Base-by-base conservation (phyloP, 1,140 invertebrate species). In the Lasaia peninsularis region DNA sequence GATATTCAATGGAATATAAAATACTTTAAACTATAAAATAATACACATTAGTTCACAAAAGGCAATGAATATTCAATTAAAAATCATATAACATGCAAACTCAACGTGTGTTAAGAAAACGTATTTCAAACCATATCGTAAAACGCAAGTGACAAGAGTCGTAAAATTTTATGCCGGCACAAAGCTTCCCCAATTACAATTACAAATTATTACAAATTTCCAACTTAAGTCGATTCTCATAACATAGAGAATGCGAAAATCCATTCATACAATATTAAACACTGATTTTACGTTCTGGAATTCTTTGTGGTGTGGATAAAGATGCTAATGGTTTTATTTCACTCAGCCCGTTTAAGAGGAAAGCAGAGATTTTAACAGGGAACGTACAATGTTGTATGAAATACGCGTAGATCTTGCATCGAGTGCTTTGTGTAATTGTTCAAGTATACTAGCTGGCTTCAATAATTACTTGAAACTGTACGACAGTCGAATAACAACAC, bases 131-230 rank as follows among this genome's bases (percentile, higher is more conserved):
- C 66, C 75, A 78, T 80, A 77, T 83, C 78, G 73, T 83, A 80
- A 83, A 80, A 58, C 72, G 60, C 63, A 61, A 78, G 77, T 80
- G 80, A 83, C 75, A 83, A 77, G 59, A 69, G 64, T 73, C 76
- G 65, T 83, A 73, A 83, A 83, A 69, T 75, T 80, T 83, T 79
- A 83, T 79, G 76, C 60, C 63, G 56, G 67, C 69, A 71, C 68
- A 62, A 70, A 20, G 12, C 37, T 40, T 60, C 56, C 72, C 71
- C 76, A 75, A 83, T 83, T 83, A 83, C 80, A 83, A 83, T 83
- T 80, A 83, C 80, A 83, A 83, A 83, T 80, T 78, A 79, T 79
- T 78, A 75, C 71, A 75, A 72, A 79, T 76, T 79, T 77, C 69
- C 73, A 65, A 63, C 62, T 60, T 57, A 48, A 48, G 52, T 65